These are phyloP conservation scores for Odontocerum albicorne DNA, from an alignment of 2,888 invertebrate species.

Conservation along the genomic window DNA sequence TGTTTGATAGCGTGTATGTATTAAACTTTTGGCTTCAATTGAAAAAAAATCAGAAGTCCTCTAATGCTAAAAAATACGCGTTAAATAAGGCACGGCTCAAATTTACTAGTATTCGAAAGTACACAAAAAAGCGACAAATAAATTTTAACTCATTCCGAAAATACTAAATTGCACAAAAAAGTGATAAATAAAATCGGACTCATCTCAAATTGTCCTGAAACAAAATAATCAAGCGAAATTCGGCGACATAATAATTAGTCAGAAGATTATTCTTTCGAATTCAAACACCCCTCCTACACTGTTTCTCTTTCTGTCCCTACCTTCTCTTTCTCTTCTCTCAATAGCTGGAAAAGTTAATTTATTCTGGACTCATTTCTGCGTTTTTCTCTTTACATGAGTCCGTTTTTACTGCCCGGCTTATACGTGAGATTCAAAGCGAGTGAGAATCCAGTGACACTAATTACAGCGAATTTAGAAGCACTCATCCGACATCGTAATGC, in stretches of 20 bases:
- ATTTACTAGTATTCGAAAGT: no score
- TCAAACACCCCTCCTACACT: not conserved
- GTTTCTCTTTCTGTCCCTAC: not conserved
- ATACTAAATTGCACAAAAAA: no score
- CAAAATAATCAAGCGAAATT: no score
- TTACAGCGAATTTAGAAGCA: conserved; percentile 29
- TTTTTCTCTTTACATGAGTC: conserved; percentile 8
- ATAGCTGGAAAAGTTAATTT: not conserved
- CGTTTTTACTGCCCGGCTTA: conserved; percentile 18
- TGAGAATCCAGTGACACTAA: conserved; percentile 31
- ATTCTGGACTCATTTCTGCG: not conserved
- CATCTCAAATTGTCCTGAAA: no score
- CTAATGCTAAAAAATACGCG: no score
- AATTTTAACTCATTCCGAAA: no score
- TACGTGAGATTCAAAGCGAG: conserved; percentile 30
- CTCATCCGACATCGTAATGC: conserved; percentile 23
- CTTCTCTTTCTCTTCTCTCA: conserved; percentile 2
- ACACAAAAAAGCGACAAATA: no score
- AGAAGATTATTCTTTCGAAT: not conserved
- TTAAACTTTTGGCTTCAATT: no score
- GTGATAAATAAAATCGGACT: no score
- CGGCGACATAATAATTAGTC: conserved; percentile 2
- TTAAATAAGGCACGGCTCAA: no score
- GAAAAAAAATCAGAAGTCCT: no score
- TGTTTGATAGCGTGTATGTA: no score